These are phyloP conservation scores for Pterocles orientalis DNA, from an alignment of 2,113 vertebrate genomes.

Conservation along the genomic window DNA sequence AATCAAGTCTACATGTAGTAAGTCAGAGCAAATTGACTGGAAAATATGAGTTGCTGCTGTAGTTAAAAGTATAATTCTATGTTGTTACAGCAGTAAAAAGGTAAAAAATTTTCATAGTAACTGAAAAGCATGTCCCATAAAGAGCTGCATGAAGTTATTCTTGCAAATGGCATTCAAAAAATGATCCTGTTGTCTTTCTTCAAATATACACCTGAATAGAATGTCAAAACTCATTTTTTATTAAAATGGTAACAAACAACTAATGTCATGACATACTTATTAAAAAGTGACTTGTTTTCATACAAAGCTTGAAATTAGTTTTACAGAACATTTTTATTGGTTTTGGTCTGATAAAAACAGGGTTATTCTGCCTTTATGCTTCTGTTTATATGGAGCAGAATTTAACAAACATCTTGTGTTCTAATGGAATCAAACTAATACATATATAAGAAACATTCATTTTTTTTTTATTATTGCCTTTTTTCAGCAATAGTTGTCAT, in stretches of 20 bases:
- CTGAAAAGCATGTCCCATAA: not conserved
- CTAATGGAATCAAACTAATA: slow-evolving; percentile 19
- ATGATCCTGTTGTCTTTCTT: not conserved
- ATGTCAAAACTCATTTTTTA: not conserved
- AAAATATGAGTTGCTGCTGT: not conserved
- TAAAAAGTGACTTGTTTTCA: not conserved
- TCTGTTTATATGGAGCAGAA: not conserved
- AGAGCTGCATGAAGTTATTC: not conserved
- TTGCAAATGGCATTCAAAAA: not conserved
- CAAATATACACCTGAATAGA: not conserved
- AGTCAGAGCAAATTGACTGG: not conserved
- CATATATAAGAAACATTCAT: not conserved
- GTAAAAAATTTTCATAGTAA: not conserved
- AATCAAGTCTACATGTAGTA: not conserved
- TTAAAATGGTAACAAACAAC: not conserved
- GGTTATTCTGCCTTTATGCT: not conserved
- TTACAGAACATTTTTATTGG: not conserved
- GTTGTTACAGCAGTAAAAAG: not conserved
- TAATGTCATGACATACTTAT: not conserved
- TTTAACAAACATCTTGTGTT: not conserved
- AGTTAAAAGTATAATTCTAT: not conserved
- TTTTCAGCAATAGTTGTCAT: not conserved
- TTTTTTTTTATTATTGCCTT: slow-evolving; percentile 25
- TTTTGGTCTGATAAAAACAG: not conserved
- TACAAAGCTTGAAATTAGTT: slow-evolving; percentile 2